Percentiles rank a stretch among this genome's conserved stretches.
These are phyloP conservation scores for Oxycera nigricornis DNA, from an alignment of 2,888 invertebrate genomes.

Conservation along the genomic window DNA sequence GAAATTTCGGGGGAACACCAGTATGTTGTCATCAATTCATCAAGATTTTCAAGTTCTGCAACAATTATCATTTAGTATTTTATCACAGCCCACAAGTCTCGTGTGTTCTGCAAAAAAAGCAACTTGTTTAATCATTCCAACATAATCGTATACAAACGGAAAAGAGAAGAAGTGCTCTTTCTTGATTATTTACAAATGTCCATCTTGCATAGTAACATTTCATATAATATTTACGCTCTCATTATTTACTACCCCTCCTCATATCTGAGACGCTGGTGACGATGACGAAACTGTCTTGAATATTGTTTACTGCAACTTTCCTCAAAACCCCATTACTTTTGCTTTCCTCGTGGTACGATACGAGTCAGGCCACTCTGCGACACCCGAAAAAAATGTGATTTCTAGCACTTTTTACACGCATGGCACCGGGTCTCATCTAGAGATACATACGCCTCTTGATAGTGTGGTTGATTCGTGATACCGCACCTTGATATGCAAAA, in stretches of 20 bases:
- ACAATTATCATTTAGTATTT: too few species aligned
- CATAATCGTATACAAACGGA: neutral
- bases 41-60: too few species aligned
- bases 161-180: neutral
- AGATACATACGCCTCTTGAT: too few species aligned
- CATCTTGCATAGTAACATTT: neutral
- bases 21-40: neutral
- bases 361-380: constrained; percentile 22
- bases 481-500: too few species aligned
- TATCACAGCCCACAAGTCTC: too few species aligned
- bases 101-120: neutral
- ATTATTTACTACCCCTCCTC: neutral
- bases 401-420: constrained; percentile 16
- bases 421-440: neutral
- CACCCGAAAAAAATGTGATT: neutral
- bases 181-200: too few species aligned
- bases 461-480: too few species aligned
- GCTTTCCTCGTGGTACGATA: constrained; percentile 9
- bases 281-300: neutral
- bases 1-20: neutral
- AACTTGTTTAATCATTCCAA: neutral
- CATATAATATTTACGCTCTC: too few species aligned
- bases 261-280: neutral
- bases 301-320: neutral
- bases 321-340: neutral